Base-by-base conservation (phyloP, 2,113 vertebrate species). In the Perca schrenkii region DNA sequence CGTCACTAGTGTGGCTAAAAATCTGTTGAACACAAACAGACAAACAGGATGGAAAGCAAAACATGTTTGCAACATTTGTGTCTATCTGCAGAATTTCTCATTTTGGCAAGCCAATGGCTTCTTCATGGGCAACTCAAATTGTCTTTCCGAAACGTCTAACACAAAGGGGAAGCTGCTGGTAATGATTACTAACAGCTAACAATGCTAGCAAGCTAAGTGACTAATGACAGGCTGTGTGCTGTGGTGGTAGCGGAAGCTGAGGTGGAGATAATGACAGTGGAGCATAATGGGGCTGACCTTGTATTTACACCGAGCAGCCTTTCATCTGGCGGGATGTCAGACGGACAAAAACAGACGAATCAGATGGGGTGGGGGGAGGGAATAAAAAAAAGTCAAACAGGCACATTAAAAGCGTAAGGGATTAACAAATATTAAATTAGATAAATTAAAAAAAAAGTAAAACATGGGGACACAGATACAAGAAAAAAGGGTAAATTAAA, bases 181-280 rank as follows among this genome's bases (percentile, higher is more conserved):
- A 84, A 85, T 87, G 80, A 91, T 90, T 86, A 92, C 65, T 84
- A 83, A 76, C 60, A 85, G 81, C 69, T 82, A 85, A 80, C 43
- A 63, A 62, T 19, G 83, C 80, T 89, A 90, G 83, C 86, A 78
- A 67, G 73, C 82, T 88, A 80, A 81, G 68, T 87, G 77, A 57
- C 73, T 93, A 94, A 94, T 94, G 87, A 94, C 82, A 94, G 86
- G 74, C 86, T 77, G 16, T 61, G 76, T 34, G 65, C 58, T 74
- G 84, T 67, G 71, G 74, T 86, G 70, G 88, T 79, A 84, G 89
- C 93, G 93, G 92, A 94, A 94, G 86, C 93, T 85, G 65, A 88
- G 83, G 90, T 84, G 86, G 77, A 78, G 88, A 69, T 94, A 95
- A 94, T 95, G 88, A 93, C 86, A 93, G 94, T 92, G 90, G 77